Evolutionary conservation across 1,140 invertebrate genomes (phyloP).

Genomic region (Nylanderia fulva): DNA sequence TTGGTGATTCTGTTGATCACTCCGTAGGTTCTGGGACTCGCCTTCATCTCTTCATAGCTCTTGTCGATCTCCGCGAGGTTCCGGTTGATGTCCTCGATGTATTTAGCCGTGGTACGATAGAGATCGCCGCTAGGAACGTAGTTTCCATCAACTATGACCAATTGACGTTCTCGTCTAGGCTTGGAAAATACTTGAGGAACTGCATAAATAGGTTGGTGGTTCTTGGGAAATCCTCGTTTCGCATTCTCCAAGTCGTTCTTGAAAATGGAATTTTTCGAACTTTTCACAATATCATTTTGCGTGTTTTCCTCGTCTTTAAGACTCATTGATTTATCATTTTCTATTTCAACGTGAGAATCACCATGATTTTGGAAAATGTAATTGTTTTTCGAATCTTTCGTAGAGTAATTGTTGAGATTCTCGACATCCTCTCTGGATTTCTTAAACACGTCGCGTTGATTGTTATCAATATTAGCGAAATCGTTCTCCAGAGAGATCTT

Average conservation of each 20-base stretch:
- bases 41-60: conserved; percentile 78
- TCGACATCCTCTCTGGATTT: background rate
- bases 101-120: conserved; percentile 79
- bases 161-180: conserved; percentile 53
- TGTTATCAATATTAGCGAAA: background rate
- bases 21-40: conserved; percentile 71
- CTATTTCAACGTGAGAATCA: background rate
- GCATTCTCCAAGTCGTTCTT: background rate
- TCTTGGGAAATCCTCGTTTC: conserved; percentile 44
- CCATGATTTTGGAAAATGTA: background rate
- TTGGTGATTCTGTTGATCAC: conserved; percentile 77
- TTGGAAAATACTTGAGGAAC: conserved; percentile 64
- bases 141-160: conserved; percentile 71
- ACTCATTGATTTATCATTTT: background rate
- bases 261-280: background rate
- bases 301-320: background rate
- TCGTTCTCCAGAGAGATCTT: background rate
- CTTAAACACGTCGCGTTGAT: background rate
- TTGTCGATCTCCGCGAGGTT: conserved; percentile 83
- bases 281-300: background rate
- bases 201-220: conserved; percentile 77
- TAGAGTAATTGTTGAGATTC: conserved; percentile 13
- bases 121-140: conserved; percentile 82
- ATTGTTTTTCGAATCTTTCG: background rate
- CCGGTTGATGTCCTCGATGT: conserved; percentile 83